Percentiles rank a stretch among this genome's conserved stretches.
Evolutionary conservation across 2,113 vertebrate species (phyloP).

Genomic region (Aphyosemion australe): DNA sequence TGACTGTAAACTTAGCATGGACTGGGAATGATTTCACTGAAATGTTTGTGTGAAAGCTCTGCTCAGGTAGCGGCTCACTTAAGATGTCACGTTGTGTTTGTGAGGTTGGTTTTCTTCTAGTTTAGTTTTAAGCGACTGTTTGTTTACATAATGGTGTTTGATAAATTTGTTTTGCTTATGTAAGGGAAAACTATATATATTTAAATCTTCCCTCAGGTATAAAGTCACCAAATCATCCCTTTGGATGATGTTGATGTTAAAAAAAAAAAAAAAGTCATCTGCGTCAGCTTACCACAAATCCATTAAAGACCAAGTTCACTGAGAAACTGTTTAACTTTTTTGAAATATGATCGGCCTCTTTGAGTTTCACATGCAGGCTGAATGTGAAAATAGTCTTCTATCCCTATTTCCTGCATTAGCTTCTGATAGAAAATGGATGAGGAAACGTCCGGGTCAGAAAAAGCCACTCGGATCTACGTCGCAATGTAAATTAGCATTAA

Average conservation of each 20-base stretch:
- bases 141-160: constrained; percentile 24
- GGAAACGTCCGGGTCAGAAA: too few relatives aligned
- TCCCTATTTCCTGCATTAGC: too few relatives aligned
- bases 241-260: constrained; percentile 8
- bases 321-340: too few relatives aligned
- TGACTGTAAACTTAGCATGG: constrained; percentile 59
- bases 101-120: constrained; percentile 45
- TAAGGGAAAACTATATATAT: constrained; percentile 11
- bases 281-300: background rate
- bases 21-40: constrained; percentile 47
- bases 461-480: too few relatives aligned
- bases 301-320: background rate
- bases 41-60: constrained; percentile 69
- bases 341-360: too few relatives aligned
- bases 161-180: constrained; percentile 8
- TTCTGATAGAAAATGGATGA: too few relatives aligned
- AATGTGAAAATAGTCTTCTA: too few relatives aligned
- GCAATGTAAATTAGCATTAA: too few relatives aligned
- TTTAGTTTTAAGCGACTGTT: constrained; percentile 49
- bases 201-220: constrained; percentile 71
- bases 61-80: constrained; percentile 76
- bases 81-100: constrained; percentile 69
- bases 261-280: constrained; percentile 2
- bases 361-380: too few relatives aligned
- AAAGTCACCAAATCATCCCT: constrained; percentile 36